Evolutionary conservation across 2,888 invertebrate genomes (phyloP).

Genomic region (Hofmannophila pseudospretella): DNA sequence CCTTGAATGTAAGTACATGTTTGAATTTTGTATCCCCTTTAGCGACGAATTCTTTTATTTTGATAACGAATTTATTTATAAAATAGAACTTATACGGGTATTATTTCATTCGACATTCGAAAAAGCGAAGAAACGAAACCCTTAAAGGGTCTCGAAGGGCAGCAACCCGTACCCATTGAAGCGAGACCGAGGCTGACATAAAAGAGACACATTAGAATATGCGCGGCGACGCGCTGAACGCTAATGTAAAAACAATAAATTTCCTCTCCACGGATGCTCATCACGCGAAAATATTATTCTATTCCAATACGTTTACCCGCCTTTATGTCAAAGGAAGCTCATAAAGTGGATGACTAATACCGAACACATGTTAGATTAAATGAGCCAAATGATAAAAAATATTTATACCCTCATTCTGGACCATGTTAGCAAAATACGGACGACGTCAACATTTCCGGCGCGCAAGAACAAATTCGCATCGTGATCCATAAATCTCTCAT

Average conservation of each 20-base stretch:
- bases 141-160: not conserved
- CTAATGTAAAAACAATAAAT: slow-evolving; percentile 11
- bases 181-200: not conserved
- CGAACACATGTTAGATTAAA: slow-evolving; percentile 20
- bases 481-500: slow-evolving; percentile 13
- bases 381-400: slow-evolving; percentile 21
- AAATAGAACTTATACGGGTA: too few species aligned
- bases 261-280: slow-evolving; percentile 3
- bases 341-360: slow-evolving; percentile 14
- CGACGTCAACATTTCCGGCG: slow-evolving; percentile 20
- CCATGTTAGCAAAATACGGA: slow-evolving; percentile 19
- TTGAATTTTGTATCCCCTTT: too few species aligned
- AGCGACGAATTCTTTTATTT: too few species aligned
- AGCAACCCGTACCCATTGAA: not conserved
- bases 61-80: too few species aligned
- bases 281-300: slow-evolving; percentile 7
- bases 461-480: slow-evolving; percentile 14
- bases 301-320: slow-evolving; percentile 9
- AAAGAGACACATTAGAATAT: slow-evolving; percentile 5
- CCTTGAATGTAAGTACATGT: not conserved
- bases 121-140: not conserved
- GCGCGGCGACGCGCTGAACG: slow-evolving; percentile 4
- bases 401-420: slow-evolving; percentile 12
- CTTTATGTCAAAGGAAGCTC: slow-evolving; percentile 7
- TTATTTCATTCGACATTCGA: not conserved